Conservation (phyloP, 2,888 invertebrate genomes). For the Acanthosepion esculentum region DNA sequence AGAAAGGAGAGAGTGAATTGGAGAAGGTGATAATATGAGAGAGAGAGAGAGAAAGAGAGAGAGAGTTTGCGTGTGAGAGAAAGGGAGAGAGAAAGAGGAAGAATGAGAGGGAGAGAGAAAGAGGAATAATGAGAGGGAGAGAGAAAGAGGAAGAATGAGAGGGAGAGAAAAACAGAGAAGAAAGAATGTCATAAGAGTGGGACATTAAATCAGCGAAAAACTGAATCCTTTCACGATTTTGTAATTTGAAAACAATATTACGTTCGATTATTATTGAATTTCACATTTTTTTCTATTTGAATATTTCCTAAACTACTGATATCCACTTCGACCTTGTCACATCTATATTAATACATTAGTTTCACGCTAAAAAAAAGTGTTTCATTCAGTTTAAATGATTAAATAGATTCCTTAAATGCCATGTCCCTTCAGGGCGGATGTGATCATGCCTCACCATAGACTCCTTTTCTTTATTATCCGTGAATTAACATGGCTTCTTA, state of each 20-base stretch:
- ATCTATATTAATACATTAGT: background rate
- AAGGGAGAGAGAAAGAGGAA: background rate
- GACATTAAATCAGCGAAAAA: too few species aligned
- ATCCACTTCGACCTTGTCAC: background rate
- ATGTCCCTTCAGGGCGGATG: too few species aligned
- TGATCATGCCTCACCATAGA: too few species aligned
- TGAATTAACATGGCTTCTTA: too few species aligned
- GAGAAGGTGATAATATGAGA: too few species aligned
- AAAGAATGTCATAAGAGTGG: background rate
- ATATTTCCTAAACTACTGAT: background rate
- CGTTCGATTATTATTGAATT: background rate
- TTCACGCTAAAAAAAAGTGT: too few species aligned
- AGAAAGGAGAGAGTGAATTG: too few species aligned
- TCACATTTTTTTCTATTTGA: background rate
- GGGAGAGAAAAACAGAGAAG: background rate
- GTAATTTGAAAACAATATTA: background rate
- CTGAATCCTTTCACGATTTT: background rate
- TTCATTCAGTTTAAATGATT: too few species aligned
- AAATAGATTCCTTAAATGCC: too few species aligned
- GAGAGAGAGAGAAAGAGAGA: background rate
- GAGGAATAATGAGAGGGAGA: too few species aligned
- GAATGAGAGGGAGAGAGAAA: background rate
- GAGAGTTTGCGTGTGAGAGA: background rate
- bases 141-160: background rate
- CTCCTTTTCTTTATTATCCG: too few species aligned